Percentiles rank a stretch among this genome's conserved stretches.
Evolutionary conservation across 92 coral and sea anemone genomes (phyloP).

Genomic region (Palythoa grandiflora): DNA sequence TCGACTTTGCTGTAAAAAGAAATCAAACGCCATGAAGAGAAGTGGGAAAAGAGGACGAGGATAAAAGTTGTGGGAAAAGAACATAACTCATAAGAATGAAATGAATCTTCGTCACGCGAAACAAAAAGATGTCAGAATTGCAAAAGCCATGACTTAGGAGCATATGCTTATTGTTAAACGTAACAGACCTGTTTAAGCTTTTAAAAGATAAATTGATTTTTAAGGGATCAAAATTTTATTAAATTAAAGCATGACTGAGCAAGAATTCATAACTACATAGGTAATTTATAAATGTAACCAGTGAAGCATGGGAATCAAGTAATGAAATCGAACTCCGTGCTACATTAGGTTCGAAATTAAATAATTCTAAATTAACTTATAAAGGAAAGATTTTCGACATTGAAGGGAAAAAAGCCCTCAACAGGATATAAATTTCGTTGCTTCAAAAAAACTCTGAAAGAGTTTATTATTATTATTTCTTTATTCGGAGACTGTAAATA

Average conservation of each 20-base stretch:
- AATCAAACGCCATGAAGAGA: slow-evolving; percentile 21
- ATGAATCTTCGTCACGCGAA: not conserved
- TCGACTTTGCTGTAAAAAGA: slow-evolving; percentile 36
- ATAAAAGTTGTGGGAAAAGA: not conserved
- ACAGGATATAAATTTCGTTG: slow-evolving; percentile 25
- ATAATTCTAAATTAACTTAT: not conserved
- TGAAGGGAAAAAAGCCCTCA: not conserved
- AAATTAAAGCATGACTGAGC: slow-evolving; percentile 13
- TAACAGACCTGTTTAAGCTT: not conserved
- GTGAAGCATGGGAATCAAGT: not conserved
- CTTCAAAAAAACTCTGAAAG: slow-evolving; percentile 22
- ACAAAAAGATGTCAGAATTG: not conserved
- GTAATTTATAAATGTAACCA: slow-evolving; percentile 19
- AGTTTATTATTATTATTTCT: slow-evolving; percentile 1
- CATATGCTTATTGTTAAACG: not conserved
- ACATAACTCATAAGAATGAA: no score
- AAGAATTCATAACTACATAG: not conserved
- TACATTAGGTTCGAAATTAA: not conserved
- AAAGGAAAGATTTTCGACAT: not conserved
- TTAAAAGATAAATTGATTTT: not conserved
- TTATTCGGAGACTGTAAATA: slow-evolving; percentile 23
- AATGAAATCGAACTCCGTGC: not conserved
- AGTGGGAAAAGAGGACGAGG: not conserved
- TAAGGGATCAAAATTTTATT: not conserved
- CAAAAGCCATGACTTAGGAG: slow-evolving; percentile 11